These are phyloP conservation scores for Ephydatia muelleri DNA, from an alignment of 37 sponge, comb jelly and placozoan species.

Conservation along the genomic window DNA sequence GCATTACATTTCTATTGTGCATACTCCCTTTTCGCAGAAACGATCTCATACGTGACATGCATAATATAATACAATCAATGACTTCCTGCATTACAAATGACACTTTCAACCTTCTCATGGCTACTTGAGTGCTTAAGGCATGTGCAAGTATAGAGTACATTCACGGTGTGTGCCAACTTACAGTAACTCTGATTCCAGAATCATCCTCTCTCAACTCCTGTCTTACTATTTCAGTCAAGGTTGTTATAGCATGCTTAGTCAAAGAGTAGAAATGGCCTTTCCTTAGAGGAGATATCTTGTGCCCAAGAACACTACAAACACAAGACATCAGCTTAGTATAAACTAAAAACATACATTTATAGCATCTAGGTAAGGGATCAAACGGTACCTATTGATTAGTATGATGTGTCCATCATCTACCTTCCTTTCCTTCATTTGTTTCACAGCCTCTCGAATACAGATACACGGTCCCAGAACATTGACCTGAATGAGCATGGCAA, in stretches of 20 bases:
- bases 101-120: no score
- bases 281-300: no score
- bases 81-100: no score
- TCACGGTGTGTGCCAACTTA: conserved; percentile 4
- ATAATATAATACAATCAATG: no score
- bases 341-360: not conserved
- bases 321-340: no score
- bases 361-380: not conserved
- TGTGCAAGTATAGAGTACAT: no score
- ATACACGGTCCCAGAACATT: conserved; percentile 77
- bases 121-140: no score
- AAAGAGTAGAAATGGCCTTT: conserved; percentile 61
- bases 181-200: conserved; percentile 67
- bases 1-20: no score
- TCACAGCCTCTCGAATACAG: conserved; percentile 72
- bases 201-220: conserved; percentile 75
- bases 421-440: conserved; percentile 58
- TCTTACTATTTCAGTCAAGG: conserved; percentile 74
- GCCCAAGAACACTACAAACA: no score
- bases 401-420: conserved; percentile 80
- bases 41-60: no score
- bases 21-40: no score
- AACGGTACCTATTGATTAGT: conserved; percentile 77
- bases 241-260: conserved; percentile 83
- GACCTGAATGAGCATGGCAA: conserved; percentile 32